Base-by-base conservation (phyloP, 30 jellyfish, hydroid and myxozoan genomes). In the Hydra vulgaris region DNA sequence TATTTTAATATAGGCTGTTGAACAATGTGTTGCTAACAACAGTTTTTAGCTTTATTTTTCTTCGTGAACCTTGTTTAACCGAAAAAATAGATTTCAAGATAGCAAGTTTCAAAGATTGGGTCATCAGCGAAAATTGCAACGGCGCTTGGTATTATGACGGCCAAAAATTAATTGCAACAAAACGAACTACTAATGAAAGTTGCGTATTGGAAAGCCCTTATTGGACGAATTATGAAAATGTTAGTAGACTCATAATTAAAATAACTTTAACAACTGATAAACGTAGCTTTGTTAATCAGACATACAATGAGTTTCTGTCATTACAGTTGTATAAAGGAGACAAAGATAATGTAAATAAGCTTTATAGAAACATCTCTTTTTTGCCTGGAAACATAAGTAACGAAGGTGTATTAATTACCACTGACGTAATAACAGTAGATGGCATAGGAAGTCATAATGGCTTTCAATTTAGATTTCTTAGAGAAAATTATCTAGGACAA, bases 401-500 rank as follows among this genome's bases (percentile, higher is more conserved):
- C n/a, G n/a, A n/a, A n/a, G n/a, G n/a, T n/a, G n/a, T n/a, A n/a
- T n/a, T n/a, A n/a, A n/a, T n/a, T n/a, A n/a, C n/a, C n/a, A n/a
- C n/a, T n/a, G n/a, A n/a, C n/a, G n/a, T n/a, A n/a, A n/a, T 56
- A 15, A n/a, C 71, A 56, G 71, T 56, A 56, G 71, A 56, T 56
- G 71, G 71, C 18, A 15, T 56, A 56, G 71, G 18, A 17, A 56
- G n/a, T 56, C 71, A 56, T 56, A 56, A 17, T 16, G 84, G 84
- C 40, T 27, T 76, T 12, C 40, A 21, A 23, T 54, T 76, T 16
- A 73, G 53, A 21, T 76, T 76, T 53, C 0, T 17, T 8, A 76
- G 76, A 18, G 18, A 23, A 21, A 8, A 54, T n/a, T 76, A 23
- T 21, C 53, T 27, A 21, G 84, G 84, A 21, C 25, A 18, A 54